Evolutionary conservation across 2,113 vertebrate species (phyloP), one percentile per base, ranked within the genome.

Genomic region (Erpornis zantholeuca): DNA sequence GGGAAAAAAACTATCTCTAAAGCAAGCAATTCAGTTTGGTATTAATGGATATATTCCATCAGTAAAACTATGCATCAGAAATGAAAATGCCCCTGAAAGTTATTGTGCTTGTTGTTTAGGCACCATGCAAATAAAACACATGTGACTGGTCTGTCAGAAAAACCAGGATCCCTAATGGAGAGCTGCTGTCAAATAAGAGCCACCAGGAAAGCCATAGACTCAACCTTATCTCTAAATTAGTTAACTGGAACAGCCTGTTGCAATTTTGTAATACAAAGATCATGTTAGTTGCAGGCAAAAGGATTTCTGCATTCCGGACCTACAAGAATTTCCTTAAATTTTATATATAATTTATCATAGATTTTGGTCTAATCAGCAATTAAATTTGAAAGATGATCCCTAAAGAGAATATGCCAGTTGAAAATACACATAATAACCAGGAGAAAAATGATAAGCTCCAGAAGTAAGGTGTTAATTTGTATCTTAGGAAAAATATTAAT

Each of bases 181-280:
- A 47, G 66, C 47, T 88, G 85, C 73, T 9, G 28, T 86, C 85
- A 88, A 42, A 12, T 16, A 57, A 50, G 40, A 92, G 42, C 27
- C 36, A 76, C 68, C 29, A 80, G 65, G 31, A 94, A 96, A 96
- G 89, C 82, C 87, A 90, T 35, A 94, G 75, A 91, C 72, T 88
- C 44, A 68, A 59, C 9, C 9, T 65, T 24, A 85, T 33, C 45
- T 86, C 86, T 50, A 15, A 56, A 82, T 75, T 42, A 52, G n/a
- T 35, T 49, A n/a, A 28, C 18, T 31, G 21, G 12, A 88, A 45
- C 1, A 7, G 31, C 35, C 33, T 60, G 27, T 7, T 68, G 28
- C 36, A 72, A 16, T 83, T 93, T 64, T 71, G 35, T 81, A 69
- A 40, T 11, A 44, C 2, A 3, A 71, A 61, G 22, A 82, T 36